phyloP scores from a whole-genome alignment of 2,797 vertebrate genomes.

The Falco biarmicus region DNA sequence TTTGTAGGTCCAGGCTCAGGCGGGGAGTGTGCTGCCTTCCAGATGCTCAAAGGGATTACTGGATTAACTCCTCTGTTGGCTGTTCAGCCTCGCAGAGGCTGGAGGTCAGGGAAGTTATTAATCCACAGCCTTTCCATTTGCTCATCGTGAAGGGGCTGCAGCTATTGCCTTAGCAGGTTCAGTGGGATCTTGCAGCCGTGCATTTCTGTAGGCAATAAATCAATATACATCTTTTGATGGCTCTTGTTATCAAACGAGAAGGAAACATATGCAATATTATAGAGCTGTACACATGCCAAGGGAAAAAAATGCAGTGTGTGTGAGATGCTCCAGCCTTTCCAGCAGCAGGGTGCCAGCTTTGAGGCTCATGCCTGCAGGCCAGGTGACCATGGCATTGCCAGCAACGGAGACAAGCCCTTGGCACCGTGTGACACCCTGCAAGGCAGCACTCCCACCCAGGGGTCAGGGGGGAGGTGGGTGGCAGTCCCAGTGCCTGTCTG shows the following conservation, averaged over 20 bases:
- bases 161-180: background rate
- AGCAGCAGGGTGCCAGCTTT: background rate
- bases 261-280: background rate
- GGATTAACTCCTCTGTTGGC: background rate
- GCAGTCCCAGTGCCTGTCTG: background rate
- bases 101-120: background rate
- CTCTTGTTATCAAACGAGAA: background rate
- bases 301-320: background rate
- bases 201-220: background rate
- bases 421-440: background rate
- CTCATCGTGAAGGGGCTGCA: background rate
- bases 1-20: background rate
- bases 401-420: background rate
- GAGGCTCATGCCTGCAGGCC: background rate
- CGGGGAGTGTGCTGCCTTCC: background rate
- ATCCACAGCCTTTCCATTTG: background rate
- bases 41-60: background rate
- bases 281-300: rapidly evolving
- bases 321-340: background rate
- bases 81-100: background rate
- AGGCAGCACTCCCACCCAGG: background rate
- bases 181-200: background rate
- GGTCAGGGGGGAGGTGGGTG: background rate
- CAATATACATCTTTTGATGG: background rate
- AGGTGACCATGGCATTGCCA: background rate